A percentile compares a stretch with the other conserved stretches of the same genome.
Conservation (phyloP, 2,888 invertebrate genomes). For the Alviniconcha strummeri region DNA sequence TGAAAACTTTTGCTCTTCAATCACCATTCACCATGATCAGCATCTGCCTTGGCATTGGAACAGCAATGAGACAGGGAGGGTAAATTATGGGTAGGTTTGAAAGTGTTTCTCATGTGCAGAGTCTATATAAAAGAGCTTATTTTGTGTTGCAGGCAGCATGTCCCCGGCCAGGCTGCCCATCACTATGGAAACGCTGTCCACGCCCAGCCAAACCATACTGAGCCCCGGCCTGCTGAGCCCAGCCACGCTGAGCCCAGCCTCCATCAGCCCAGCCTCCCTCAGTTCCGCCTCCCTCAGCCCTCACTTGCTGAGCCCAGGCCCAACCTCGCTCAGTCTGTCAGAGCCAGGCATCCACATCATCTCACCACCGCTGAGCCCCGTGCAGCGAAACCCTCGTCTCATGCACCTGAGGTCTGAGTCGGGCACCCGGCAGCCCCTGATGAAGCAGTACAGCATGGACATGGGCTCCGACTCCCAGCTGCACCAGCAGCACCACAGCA, state of each 20-base stretch:
- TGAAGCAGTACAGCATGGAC: slow-evolving; percentile 49
- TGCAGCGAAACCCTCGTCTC: slow-evolving; percentile 38
- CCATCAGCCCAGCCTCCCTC: slow-evolving; percentile 24
- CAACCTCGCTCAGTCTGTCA: slow-evolving; percentile 33
- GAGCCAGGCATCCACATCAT: slow-evolving; percentile 40
- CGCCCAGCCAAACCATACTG: slow-evolving; percentile 21
- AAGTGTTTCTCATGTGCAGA: too few relatives aligned
- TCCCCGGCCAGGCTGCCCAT: slow-evolving; percentile 38
- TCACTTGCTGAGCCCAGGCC: slow-evolving; percentile 6
- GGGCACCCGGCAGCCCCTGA: slow-evolving; percentile 40
- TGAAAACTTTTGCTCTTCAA: too few relatives aligned
- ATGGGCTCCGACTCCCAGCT: slow-evolving; percentile 43
- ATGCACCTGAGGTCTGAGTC: slow-evolving; percentile 35
- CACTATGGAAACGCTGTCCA: slow-evolving; percentile 37
- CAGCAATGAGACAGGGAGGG: too few relatives aligned
- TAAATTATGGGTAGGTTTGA: too few relatives aligned
- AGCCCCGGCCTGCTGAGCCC: slow-evolving; percentile 28
- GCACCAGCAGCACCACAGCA: slow-evolving; percentile 36
- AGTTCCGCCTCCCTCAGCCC: slow-evolving; percentile 19
- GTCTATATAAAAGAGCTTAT: too few relatives aligned
- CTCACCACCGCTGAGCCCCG: slow-evolving; percentile 41
- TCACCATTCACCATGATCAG: too few relatives aligned
- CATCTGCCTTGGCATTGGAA: too few relatives aligned
- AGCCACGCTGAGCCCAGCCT: slow-evolving; percentile 7
- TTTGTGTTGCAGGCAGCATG: slow-evolving; percentile 24